These are phyloP conservation scores for Notarius quadriscutis DNA, from an alignment of 2,113 vertebrate genomes.

Conservation along the genomic window DNA sequence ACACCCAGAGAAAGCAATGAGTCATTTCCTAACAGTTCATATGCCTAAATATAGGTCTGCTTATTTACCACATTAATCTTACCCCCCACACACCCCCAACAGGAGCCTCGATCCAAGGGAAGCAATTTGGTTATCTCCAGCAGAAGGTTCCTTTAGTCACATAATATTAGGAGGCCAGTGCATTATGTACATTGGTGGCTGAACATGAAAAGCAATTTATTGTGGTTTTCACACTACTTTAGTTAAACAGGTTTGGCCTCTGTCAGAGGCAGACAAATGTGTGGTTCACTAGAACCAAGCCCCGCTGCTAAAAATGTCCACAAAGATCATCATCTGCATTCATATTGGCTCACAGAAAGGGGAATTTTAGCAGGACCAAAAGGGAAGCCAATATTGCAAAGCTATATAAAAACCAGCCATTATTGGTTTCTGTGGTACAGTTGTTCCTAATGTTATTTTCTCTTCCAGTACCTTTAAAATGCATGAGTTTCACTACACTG, in stretches of 20 bases:
- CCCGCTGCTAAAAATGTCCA: conserved; percentile 29
- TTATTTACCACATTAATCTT: conserved; percentile 77
- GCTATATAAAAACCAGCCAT: conserved; percentile 46
- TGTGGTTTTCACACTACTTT: conserved; percentile 57
- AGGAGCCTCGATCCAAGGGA: conserved; percentile 61
- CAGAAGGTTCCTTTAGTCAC: conserved; percentile 72
- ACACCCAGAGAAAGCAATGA: conserved; percentile 56
- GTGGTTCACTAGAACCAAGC: conserved; percentile 19
- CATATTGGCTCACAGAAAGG: conserved; percentile 10
- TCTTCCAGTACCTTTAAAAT: conserved; percentile 35
- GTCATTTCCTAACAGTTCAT: conserved; percentile 60
- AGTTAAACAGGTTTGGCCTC: conserved; percentile 45
- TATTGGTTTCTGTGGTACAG: conserved; percentile 42
- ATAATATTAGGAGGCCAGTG: conserved; percentile 67
- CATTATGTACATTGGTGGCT: conserved; percentile 63
- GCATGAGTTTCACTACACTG: conserved; percentile 39
- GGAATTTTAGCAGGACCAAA: conserved; percentile 14
- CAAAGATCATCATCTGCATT: conserved; percentile 38
- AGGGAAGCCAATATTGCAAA: conserved; percentile 43
- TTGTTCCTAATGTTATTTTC: conserved; percentile 38
- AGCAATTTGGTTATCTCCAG: conserved; percentile 71
- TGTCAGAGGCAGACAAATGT: conserved; percentile 41
- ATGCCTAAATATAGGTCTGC: conserved; percentile 71
- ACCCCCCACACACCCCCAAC: conserved; percentile 44
- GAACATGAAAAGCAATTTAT: conserved; percentile 65